Percentiles rank a stretch among this genome's conserved stretches.
Conservation (phyloP, 2,797 vertebrate genomes). For the Aplochiton taeniatus region DNA sequence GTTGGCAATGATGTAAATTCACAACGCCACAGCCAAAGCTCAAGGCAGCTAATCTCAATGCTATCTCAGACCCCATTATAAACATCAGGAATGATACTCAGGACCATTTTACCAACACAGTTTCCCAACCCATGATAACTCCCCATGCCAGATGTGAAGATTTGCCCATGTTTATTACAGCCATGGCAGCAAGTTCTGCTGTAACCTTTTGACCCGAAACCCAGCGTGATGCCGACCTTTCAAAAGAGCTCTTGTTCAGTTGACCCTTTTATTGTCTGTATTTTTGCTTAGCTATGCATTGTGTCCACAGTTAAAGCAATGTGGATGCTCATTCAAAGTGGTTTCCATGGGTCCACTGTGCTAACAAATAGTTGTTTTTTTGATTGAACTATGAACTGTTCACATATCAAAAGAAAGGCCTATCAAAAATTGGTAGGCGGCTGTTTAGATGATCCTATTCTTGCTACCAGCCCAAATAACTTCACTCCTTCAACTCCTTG, state of each 20-base stretch:
- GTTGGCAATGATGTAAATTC: constrained; percentile 4
- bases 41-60: constrained; percentile 10
- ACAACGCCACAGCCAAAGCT: background rate
- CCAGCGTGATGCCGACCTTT: constrained; percentile 17
- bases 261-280: constrained; percentile 9
- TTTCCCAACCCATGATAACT: background rate
- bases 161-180: constrained; percentile 1
- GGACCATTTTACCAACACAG: background rate
- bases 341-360: background rate
- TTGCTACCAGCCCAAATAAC: too few relatives aligned
- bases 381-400: background rate
- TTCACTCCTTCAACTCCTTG: background rate
- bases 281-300: background rate
- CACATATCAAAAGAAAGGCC: background rate
- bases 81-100: background rate
- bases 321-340: background rate
- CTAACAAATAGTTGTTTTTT: background rate
- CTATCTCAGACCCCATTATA: background rate
- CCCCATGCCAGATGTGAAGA: constrained; percentile 4
- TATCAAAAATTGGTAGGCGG: background rate
- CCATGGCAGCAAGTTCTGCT: background rate
- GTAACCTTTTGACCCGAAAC: constrained; percentile 26
- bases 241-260: constrained; percentile 13
- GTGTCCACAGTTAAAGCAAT: constrained; percentile 2
- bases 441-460: too few relatives aligned